Conservation (phyloP, 2,888 invertebrate genomes). For the Abscondita cerata region DNA sequence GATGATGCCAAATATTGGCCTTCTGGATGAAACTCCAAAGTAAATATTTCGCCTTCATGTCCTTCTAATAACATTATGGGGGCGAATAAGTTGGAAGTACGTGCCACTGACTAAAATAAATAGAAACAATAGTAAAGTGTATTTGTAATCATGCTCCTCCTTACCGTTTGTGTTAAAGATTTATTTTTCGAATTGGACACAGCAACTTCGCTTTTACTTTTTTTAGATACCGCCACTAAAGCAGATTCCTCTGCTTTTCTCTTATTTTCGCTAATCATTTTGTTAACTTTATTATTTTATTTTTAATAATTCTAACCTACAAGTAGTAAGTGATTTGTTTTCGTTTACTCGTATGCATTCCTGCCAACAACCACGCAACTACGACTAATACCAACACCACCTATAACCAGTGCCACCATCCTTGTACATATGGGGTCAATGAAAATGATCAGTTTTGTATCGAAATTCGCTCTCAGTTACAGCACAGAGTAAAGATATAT, state of each 20-base stretch:
- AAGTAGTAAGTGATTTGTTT: too few relatives aligned
- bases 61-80: slow-evolving; percentile 97
- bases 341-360: too few relatives aligned
- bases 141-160: slow-evolving; percentile 42
- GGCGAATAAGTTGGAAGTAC: slow-evolving; percentile 88
- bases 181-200: slow-evolving; percentile 75
- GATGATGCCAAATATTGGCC: slow-evolving; percentile 93
- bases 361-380: too few relatives aligned
- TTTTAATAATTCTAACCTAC: too few relatives aligned
- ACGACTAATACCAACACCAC: too few relatives aligned
- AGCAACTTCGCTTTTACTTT: slow-evolving; percentile 75
- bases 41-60: slow-evolving; percentile 96
- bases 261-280: slow-evolving; percentile 62
- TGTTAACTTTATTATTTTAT: not conserved
- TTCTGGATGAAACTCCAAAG: slow-evolving; percentile 93
- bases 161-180: slow-evolving; percentile 76
- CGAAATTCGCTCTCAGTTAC: too few relatives aligned
- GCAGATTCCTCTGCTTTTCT: slow-evolving; percentile 70
- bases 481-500: too few relatives aligned
- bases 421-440: too few relatives aligned
- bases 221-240: slow-evolving; percentile 69
- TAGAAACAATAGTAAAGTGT: slow-evolving; percentile 8
- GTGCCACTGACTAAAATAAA: slow-evolving; percentile 38
- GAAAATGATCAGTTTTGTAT: too few relatives aligned
- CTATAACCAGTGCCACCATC: too few relatives aligned